Evolutionary conservation across 2,888 invertebrate genomes (phyloP).

Genomic region (Conomelus anceps): DNA sequence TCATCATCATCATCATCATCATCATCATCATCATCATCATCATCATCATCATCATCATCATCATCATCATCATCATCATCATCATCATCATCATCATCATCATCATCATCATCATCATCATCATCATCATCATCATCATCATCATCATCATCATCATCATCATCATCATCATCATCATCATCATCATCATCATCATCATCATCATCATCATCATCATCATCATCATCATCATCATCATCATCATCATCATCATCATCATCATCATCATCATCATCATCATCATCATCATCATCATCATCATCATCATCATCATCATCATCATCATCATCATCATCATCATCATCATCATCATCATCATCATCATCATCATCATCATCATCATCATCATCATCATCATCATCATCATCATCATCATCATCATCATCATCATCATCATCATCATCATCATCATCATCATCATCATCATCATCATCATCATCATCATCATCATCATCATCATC

Average conservation of each 20-base stretch:
- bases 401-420: background rate
- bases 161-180: background rate
- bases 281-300: background rate
- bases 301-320: background rate
- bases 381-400: background rate
- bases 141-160: background rate
- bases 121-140: background rate
- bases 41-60: background rate
- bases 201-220: background rate
- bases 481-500: background rate
- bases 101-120: background rate
- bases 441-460: background rate
- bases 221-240: background rate
- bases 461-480: background rate
- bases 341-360: background rate
- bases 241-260: background rate
- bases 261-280: background rate
- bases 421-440: background rate
- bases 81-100: background rate
- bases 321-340: background rate
- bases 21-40: background rate
- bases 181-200: background rate
- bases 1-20: background rate
- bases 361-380: background rate
- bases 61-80: background rate